Conservation (phyloP, 2,888 invertebrate species). For the Protonemura montana region DNA sequence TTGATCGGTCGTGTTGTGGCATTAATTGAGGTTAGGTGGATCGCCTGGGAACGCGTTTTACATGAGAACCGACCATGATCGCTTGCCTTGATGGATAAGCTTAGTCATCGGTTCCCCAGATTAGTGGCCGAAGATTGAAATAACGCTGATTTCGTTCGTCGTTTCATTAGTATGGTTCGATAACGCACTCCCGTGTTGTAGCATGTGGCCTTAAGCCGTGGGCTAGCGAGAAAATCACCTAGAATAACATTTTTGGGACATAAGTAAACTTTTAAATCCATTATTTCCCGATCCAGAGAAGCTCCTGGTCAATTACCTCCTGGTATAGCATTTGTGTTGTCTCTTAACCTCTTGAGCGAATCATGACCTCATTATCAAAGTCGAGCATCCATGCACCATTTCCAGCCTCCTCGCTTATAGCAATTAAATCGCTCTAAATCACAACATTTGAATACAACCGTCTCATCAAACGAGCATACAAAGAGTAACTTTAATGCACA, state of each 20-base stretch:
- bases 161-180: no score
- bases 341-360: no score
- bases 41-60: conserved; percentile 25
- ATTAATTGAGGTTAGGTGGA: conserved; percentile 31
- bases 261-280: no score
- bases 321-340: no score
- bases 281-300: no score
- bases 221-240: no score
- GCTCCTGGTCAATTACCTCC: no score
- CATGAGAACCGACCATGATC: background rate
- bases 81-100: background rate
- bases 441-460: background rate
- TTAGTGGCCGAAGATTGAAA: background rate
- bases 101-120: background rate
- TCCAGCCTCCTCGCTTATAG: background rate
- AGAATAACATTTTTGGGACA: no score
- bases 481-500: background rate
- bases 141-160: background rate
- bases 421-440: background rate
- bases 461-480: background rate
- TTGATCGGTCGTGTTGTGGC: conserved; percentile 29
- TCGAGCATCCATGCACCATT: background rate
- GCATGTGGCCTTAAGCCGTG: no score
- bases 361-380: background rate
- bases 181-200: no score